Conservation (phyloP, 2,113 vertebrate species). For the Axis porcinus region DNA sequence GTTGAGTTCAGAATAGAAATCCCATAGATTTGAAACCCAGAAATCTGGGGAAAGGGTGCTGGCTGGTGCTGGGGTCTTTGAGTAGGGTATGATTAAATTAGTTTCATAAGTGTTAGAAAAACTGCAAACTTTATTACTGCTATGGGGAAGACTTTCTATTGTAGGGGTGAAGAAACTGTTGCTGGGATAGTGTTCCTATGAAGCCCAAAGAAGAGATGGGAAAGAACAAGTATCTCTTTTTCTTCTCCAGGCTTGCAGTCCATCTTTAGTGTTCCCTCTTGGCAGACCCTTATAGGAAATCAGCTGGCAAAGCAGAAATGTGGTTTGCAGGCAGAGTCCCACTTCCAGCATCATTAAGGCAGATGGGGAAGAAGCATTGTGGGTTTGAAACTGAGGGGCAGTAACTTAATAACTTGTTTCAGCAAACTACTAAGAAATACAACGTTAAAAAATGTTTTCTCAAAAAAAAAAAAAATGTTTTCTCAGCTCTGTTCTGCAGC, state of each 20-base stretch:
- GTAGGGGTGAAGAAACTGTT: neutral
- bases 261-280: neutral
- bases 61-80: neutral
- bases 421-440: neutral
- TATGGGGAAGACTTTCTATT: neutral
- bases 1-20: neutral
- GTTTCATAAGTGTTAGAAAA: neutral
- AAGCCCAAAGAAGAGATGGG: neutral
- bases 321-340: neutral
- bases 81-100: neutral
- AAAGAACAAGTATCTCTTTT: neutral
- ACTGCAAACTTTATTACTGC: neutral
- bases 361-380: neutral
- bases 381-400: neutral
- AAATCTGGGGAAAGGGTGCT: neutral
- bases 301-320: neutral
- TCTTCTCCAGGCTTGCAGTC: neutral
- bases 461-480: conserved; percentile 46
- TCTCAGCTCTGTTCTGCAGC: conserved; percentile 12
- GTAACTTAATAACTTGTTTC: conserved; percentile 21
- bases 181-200: neutral
- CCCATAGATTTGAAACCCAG: neutral
- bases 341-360: neutral
- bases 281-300: neutral
- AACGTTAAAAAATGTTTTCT: conserved; percentile 24